Evolutionary conservation across 2,888 invertebrate genomes (phyloP), one percentile per base, ranked within the genome.

Genomic region (Parapristionchus giblindavisi): DNA sequence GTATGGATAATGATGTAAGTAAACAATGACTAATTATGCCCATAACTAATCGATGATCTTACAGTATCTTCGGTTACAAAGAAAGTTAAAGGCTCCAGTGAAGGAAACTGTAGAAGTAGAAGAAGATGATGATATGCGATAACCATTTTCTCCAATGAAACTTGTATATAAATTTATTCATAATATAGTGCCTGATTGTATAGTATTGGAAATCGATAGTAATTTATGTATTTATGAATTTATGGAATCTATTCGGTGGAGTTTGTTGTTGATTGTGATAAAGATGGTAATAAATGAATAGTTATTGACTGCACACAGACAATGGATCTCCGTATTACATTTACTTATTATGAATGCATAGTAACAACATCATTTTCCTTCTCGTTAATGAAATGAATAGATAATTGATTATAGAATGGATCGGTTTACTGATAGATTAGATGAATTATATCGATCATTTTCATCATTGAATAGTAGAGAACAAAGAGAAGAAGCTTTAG

Each of bases 1-100:
- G 78, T 24, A 84, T 86, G 85, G 86, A 86, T 65, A 86, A 86
- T 72, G 83, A 84, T 75, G 83, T 84, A 43, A n/a, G 63, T 43
- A n/a, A n/a, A n/a, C n/a, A n/a, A n/a, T n/a, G n/a, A n/a, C n/a
- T n/a, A n/a, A n/a, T n/a, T n/a, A n/a, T n/a, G n/a, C n/a, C n/a
- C n/a, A n/a, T n/a, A n/a, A n/a, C 5, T 6, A 21, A 63, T 29
- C 17, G 40, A 61, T 21, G 32, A 24, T 2, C 34, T 73, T 73
- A 24, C 75, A 82, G 79, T 86, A 81, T 66, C 78, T 86, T 2
- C 80, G 85, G 11, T 68, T 86, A 27, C 78, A 80, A 72, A 84
- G 83, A 65, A 77, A 78, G 38, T 60, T 84, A 76, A 81, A 84
- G 60, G 81, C 78, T 8, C 80, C 80, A 0, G 21, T 11, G 2